Conservation (phyloP, 2,113 vertebrate species). For the Corydoras sp. region DNA sequence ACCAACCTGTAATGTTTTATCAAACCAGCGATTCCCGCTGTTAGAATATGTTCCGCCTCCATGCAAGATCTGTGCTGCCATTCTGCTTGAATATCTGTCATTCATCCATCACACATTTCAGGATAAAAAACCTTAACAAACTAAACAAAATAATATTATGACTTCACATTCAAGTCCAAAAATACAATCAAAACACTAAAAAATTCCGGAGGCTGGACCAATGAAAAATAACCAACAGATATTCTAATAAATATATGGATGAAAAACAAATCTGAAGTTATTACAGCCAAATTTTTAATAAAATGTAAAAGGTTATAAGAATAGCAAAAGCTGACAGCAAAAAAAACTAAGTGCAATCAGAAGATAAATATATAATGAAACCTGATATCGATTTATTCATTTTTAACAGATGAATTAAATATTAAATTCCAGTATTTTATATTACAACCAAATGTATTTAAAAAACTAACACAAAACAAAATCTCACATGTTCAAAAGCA, state of each 20-base stretch:
- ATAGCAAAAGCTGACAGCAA: too few relatives aligned
- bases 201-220: background rate
- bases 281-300: too few relatives aligned
- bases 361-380: too few relatives aligned
- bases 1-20: constrained; percentile 77
- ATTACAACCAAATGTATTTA: too few relatives aligned
- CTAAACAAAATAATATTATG: background rate
- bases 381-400: too few relatives aligned
- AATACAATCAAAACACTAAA: background rate
- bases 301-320: too few relatives aligned
- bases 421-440: too few relatives aligned
- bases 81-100: constrained; percentile 69
- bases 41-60: constrained; percentile 79
- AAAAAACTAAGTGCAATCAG: too few relatives aligned
- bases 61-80: constrained; percentile 76
- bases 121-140: background rate
- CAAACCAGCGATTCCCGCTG: constrained; percentile 82
- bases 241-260: background rate
- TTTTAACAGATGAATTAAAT: too few relatives aligned
- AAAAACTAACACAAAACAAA: too few relatives aligned
- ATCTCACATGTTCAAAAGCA: background rate
- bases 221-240: background rate
- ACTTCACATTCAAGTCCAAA: background rate
- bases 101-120: constrained; percentile 28
- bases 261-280: too few relatives aligned